Conservation (phyloP, 2,113 vertebrate species). For the Melanotaenia duboulayi region DNA sequence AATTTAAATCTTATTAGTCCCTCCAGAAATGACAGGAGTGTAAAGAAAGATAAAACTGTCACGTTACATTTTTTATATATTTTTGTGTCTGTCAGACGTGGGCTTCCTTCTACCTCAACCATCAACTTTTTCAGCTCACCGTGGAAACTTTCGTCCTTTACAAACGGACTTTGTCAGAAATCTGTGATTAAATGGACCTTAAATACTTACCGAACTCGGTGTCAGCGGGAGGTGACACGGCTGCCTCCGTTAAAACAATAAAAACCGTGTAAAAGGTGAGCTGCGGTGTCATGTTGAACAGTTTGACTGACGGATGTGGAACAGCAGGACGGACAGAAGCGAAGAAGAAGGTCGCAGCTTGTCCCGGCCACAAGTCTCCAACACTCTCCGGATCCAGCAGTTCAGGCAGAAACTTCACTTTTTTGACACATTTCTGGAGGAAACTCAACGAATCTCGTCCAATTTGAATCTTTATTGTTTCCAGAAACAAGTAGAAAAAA, state of each 20-base stretch:
- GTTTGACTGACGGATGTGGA: neutral
- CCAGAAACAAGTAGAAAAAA: neutral
- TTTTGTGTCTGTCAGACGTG: neutral
- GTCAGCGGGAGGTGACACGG: neutral
- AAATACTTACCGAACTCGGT: constrained; percentile 22
- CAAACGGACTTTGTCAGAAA: neutral
- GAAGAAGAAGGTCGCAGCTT: neutral
- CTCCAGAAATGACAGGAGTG: too few relatives aligned
- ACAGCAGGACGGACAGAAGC: neutral
- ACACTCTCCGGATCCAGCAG: neutral
- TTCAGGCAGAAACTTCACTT: neutral
- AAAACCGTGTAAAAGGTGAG: neutral
- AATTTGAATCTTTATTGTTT: neutral
- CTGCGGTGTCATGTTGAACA: constrained; percentile 24
- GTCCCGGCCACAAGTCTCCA: neutral
- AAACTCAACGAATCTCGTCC: neutral
- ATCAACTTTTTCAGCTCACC: neutral
- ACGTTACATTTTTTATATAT: too few relatives aligned
- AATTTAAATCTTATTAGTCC: too few relatives aligned
- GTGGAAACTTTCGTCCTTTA: neutral
- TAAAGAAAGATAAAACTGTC: too few relatives aligned
- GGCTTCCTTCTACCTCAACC: neutral
- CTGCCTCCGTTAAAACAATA: neutral
- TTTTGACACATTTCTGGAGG: neutral
- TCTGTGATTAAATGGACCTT: neutral